A percentile compares a stretch with the other conserved stretches of the same genome.
These are phyloP conservation scores for Myiopsitta monachus DNA, from an alignment of 2,113 vertebrate genomes.

Conservation along the genomic window DNA sequence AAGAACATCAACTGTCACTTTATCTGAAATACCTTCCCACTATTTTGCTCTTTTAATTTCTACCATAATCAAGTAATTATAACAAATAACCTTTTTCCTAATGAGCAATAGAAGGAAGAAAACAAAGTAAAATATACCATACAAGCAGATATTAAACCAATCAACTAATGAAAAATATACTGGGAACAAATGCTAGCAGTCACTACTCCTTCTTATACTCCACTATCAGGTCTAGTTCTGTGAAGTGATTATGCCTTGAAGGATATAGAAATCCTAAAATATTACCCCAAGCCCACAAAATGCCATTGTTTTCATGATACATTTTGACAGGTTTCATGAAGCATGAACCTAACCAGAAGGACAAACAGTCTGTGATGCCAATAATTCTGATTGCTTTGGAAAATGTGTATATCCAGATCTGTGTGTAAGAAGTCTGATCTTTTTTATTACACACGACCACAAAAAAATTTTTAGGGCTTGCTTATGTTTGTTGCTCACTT, in stretches of 20 bases:
- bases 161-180: neutral
- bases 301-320: neutral
- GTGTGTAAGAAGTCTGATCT: neutral
- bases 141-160: neutral
- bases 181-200: neutral
- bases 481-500: neutral
- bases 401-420: neutral
- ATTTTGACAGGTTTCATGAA: neutral
- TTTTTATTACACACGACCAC: neutral
- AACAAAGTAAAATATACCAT: neutral
- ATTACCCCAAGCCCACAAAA: neutral
- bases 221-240: neutral
- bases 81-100: neutral
- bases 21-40: neutral
- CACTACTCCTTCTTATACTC: neutral
- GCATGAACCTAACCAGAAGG: neutral
- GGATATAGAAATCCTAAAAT: neutral
- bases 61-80: neutral
- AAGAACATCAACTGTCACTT: conserved; percentile 17
- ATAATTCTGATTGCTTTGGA: neutral
- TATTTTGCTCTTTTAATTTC: neutral
- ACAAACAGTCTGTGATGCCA: neutral
- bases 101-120: neutral
- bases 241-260: neutral
- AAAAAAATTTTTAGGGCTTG: neutral